Percentiles rank a stretch among this genome's conserved stretches.
phyloP scores from a whole-genome alignment of 2,113 vertebrate genomes.

The Chloebia gouldiae region DNA sequence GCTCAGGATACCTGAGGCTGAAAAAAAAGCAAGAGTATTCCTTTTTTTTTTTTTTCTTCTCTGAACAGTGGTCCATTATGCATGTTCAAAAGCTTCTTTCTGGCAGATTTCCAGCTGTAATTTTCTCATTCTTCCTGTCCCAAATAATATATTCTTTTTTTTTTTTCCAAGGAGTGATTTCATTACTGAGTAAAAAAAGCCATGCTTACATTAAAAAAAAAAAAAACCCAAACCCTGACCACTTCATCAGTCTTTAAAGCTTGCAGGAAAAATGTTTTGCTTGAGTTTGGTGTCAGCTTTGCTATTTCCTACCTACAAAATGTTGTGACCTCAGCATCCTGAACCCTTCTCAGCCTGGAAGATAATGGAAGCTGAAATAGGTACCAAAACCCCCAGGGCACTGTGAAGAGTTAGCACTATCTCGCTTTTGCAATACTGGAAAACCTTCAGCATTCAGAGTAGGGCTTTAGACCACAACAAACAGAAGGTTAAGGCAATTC shows the following conservation, averaged over 20 bases:
- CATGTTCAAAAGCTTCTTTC: neutral
- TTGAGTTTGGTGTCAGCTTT: neutral
- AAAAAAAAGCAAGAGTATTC: neutral
- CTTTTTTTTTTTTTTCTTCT: neutral
- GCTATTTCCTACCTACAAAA: neutral
- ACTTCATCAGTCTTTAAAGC: neutral
- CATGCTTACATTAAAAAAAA: neutral
- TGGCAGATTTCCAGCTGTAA: neutral
- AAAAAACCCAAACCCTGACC: fast-evolving
- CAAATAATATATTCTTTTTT: neutral
- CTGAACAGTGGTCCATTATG: neutral
- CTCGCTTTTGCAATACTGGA: neutral
- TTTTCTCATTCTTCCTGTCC: neutral
- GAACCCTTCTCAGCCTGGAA: neutral
- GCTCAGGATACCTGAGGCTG: neutral
- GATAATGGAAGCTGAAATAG: neutral
- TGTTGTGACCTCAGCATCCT: neutral
- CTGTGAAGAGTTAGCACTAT: neutral
- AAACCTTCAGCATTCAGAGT: neutral
- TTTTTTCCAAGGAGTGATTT: neutral
- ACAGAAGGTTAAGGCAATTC: neutral
- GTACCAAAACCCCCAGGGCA: neutral
- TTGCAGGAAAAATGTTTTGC: neutral
- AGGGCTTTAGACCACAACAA: neutral
- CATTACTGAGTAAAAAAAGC: neutral